Conservation (phyloP, 1,140 invertebrate genomes). For the Arctopsyche grandis region DNA sequence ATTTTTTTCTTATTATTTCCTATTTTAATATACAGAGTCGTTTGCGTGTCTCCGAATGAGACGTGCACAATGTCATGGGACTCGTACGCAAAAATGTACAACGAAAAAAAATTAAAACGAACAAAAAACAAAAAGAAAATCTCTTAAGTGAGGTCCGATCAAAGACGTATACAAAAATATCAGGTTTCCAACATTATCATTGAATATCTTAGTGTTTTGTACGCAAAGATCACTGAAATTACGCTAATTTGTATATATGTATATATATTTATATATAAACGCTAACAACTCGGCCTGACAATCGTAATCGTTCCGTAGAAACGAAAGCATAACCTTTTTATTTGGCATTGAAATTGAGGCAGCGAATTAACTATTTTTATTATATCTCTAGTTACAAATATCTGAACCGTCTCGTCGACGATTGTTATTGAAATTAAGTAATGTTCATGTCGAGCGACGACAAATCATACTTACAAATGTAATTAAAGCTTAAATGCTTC, state of each 20-base stretch:
- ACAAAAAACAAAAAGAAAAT: background rate
- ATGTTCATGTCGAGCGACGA: background rate
- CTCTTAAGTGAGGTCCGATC: constrained; percentile 2
- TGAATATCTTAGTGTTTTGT: constrained; percentile 21
- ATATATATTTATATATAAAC: background rate
- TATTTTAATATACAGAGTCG: background rate
- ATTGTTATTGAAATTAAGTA: constrained; percentile 24
- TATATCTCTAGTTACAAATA: constrained; percentile 19
- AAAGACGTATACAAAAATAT: constrained; percentile 29
- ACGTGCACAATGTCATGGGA: background rate
- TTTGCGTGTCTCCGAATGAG: background rate
- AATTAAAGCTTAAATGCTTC: constrained; percentile 29
- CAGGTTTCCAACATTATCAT: background rate
- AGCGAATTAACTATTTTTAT: constrained; percentile 19
- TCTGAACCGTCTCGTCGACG: constrained; percentile 1
- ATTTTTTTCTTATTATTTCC: too few species aligned
- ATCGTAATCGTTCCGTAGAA: constrained; percentile 27
- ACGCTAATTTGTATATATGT: constrained; percentile 12
- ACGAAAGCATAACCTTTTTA: constrained; percentile 27
- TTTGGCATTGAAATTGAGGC: constrained; percentile 30
- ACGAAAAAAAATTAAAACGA: background rate
- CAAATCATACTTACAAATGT: constrained; percentile 18
- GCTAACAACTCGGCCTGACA: background rate
- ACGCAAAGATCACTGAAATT: constrained; percentile 32
- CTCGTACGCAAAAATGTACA: background rate